A percentile compares a stretch with the other conserved stretches of the same genome.
These are phyloP conservation scores for Tetrao urogallus DNA, from an alignment of 2,113 vertebrate species.

Conservation along the genomic window DNA sequence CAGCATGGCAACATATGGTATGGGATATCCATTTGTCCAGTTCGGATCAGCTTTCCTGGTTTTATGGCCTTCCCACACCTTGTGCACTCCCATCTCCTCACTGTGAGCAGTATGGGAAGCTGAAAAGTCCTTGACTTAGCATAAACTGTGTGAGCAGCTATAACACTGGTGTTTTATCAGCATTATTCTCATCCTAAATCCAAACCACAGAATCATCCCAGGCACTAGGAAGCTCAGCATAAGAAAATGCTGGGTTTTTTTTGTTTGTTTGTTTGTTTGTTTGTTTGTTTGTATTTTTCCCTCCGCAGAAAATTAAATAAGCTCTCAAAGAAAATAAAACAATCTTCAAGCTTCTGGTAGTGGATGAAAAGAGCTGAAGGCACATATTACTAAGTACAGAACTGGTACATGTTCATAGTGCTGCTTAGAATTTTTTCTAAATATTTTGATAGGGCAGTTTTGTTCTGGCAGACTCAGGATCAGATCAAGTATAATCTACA, in stretches of 20 bases:
- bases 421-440: slow-evolving; percentile 30
- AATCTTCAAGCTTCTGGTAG: background rate
- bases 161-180: background rate
- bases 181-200: background rate
- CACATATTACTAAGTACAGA: background rate
- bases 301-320: background rate
- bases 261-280: background rate
- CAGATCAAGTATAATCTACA: slow-evolving; percentile 46
- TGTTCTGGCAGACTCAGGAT: slow-evolving; percentile 38
- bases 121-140: background rate
- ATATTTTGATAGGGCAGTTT: slow-evolving; percentile 61
- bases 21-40: background rate
- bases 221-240: background rate
- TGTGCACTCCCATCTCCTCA: background rate
- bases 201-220: background rate
- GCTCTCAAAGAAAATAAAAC: background rate
- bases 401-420: background rate
- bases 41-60: background rate
- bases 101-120: background rate
- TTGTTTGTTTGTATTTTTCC: background rate
- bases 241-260: background rate
- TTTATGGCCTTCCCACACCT: background rate
- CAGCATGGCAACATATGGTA: background rate
- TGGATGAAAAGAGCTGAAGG: background rate
- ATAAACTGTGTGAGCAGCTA: background rate